A percentile compares a stretch with the other conserved stretches of the same genome.
These are phyloP conservation scores for Dipodomys ordii DNA, from an alignment of 2,113 vertebrate genomes.

Conservation along the genomic window DNA sequence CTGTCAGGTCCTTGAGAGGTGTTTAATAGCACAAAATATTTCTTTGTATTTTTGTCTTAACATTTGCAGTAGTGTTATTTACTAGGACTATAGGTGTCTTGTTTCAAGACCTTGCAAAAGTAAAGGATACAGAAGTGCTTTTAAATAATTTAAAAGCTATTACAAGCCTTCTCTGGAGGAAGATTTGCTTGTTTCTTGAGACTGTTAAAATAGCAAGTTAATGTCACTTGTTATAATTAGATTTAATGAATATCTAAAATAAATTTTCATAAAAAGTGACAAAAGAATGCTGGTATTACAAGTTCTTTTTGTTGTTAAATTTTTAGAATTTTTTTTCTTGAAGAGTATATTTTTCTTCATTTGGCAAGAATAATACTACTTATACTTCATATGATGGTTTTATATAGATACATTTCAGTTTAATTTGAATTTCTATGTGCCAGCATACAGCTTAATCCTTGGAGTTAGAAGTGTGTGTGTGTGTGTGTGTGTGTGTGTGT, in stretches of 20 bases:
- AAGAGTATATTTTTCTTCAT: neutral
- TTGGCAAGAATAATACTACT: neutral
- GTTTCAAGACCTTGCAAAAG: constrained; percentile 52
- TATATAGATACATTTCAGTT: constrained; percentile 39
- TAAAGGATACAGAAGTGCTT: neutral
- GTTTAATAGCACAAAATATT: constrained; percentile 9
- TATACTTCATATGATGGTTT: neutral
- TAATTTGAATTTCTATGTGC: neutral
- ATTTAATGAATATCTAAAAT: constrained; percentile 47
- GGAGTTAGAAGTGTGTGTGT: neutral
- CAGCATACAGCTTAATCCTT: constrained; percentile 1
- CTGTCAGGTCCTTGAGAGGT: neutral
- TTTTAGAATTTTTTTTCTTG: constrained; percentile 32
- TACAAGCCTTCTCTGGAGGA: neutral
- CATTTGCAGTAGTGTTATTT: constrained; percentile 15
- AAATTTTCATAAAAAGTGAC: constrained; percentile 3
- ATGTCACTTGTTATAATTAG: constrained; percentile 12
- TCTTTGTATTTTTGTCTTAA: constrained; percentile 2
- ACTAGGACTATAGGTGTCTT: neutral
- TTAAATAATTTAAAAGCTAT: constrained; percentile 41
- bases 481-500: too few species aligned
- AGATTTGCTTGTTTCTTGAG: neutral
- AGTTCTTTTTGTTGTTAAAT: neutral
- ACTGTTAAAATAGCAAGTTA: constrained; percentile 34
- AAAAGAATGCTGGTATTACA: neutral